Conservation (phyloP, 2,113 vertebrate species). For the Python bivittatus region DNA sequence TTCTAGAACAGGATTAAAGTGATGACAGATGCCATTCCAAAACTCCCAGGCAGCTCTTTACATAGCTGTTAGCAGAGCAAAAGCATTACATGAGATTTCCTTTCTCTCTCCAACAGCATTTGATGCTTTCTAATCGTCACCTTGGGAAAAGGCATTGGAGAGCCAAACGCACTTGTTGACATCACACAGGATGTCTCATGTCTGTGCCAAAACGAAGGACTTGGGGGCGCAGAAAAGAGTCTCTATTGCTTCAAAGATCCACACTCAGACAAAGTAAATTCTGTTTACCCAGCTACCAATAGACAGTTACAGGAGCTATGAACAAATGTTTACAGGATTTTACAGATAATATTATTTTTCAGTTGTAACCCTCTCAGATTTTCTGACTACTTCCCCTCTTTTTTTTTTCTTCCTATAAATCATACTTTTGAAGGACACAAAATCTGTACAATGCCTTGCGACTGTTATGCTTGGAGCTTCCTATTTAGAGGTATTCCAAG, state of each 20-base stretch:
- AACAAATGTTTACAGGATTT: background rate
- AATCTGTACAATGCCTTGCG: background rate
- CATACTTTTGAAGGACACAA: background rate
- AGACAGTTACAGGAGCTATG: background rate
- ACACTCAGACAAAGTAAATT: background rate
- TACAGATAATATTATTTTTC: background rate
- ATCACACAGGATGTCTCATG: slow-evolving; percentile 55
- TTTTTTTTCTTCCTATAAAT: background rate
- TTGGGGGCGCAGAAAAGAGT: background rate
- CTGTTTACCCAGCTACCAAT: background rate
- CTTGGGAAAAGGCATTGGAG: slow-evolving; percentile 60
- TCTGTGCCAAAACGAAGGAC: accelerated
- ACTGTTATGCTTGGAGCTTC: background rate
- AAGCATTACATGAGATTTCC: slow-evolving; percentile 69
- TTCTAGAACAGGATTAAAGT: slow-evolving; percentile 61
- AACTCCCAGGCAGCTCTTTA: slow-evolving; percentile 70
- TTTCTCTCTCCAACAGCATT: slow-evolving; percentile 47
- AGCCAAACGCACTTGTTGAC: slow-evolving; percentile 54
- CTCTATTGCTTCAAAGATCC: background rate
- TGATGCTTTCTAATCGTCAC: slow-evolving; percentile 66
- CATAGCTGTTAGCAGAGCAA: slow-evolving; percentile 68
- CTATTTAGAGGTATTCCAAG: background rate
- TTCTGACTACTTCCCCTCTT: background rate
- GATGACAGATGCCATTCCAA: slow-evolving; percentile 70
- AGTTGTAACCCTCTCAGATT: background rate